Percentiles rank a stretch among this genome's conserved stretches.
Conservation (phyloP, 2,888 invertebrate genomes). For the Gari tellinella region DNA sequence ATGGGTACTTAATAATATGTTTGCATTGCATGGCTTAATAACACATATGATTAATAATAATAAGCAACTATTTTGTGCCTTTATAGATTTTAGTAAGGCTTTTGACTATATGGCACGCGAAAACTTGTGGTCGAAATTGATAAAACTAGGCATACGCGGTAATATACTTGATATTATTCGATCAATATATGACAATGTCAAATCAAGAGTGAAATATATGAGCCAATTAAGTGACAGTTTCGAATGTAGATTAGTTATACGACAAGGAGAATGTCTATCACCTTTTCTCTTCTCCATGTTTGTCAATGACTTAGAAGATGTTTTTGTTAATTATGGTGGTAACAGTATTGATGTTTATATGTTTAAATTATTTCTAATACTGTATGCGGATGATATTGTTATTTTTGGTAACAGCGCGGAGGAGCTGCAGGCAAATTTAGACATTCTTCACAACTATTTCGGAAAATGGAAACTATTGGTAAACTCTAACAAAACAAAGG, state of each 20-base stretch:
- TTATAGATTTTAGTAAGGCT: constrained; percentile 18
- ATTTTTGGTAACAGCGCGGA: neutral
- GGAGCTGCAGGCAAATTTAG: neutral
- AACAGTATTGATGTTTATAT: constrained; percentile 6
- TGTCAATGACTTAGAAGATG: constrained; percentile 12
- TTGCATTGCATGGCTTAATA: constrained; percentile 4
- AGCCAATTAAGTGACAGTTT: neutral
- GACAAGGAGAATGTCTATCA: constrained; percentile 20
- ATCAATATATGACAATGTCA: no score
- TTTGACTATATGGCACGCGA: constrained; percentile 14
- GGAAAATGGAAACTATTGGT: constrained; percentile 1
- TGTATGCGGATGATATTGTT: constrained; percentile 4
- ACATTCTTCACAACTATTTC: constrained; percentile 2
- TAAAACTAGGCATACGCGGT: constrained; percentile 6
- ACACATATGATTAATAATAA: constrained; percentile 4
- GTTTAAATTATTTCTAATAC: constrained; percentile 12
- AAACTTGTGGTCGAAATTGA: constrained; percentile 5
- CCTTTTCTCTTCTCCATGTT: constrained; percentile 19
- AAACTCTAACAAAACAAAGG: constrained; percentile 7
- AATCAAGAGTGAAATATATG: no score
- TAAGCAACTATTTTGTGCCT: constrained; percentile 5
- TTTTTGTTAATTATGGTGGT: neutral
- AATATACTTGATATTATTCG: no score
- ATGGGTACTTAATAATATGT: constrained; percentile 5
- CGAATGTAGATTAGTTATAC: constrained; percentile 2